Evolutionary conservation across 2,113 vertebrate species (phyloP), one percentile per base, ranked within the genome.

Genomic region (Oryzias melastigma): DNA sequence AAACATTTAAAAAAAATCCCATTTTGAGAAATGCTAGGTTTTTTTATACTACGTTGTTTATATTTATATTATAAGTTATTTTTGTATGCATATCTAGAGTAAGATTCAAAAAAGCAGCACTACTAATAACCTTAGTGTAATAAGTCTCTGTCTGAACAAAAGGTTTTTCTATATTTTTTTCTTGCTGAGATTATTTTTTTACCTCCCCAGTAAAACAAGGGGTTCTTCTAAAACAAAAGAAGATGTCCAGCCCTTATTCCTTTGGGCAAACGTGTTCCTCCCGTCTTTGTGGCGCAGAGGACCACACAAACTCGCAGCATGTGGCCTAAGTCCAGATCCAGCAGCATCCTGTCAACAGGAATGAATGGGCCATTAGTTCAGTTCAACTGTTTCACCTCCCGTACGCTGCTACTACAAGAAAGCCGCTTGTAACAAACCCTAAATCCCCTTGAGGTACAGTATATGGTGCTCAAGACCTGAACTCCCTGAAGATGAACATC

Each of bases 311-410:
- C 70, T 14, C 66, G 54, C 4, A 27, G 47, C 63, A 58, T 61
- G 47, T 72, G 77, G 79, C 70, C 18, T 4, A 10, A 45, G 49
- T 84, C 79, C 81, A 82, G 65, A 52, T 49, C 58, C 65, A 54
- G 29, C 25, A 47, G 76, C 58, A 47, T 57, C 65, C 62, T 81
- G 79, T 84, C 87, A 78, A 61, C 61, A 58, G 35, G 71, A 83
- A 78, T 60, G 58, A 87, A 81, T 78, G 77, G 73, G 54, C 80
- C 73, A 80, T 87, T 84, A 80, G 73, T 62, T 79, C 61, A 0
- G 56, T 45, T 75, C 58, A 58, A 61, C 77, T 77, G 66, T 41
- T 65, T 77, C 79, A 75, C 63, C 77, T 71, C 71, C 65, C 46
- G 19, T 67, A 53, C 27, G 25, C 65, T 51, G 58, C 81, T 44